Conservation (phyloP, 1,140 invertebrate genomes). For the Geopemphigus sp. region DNA sequence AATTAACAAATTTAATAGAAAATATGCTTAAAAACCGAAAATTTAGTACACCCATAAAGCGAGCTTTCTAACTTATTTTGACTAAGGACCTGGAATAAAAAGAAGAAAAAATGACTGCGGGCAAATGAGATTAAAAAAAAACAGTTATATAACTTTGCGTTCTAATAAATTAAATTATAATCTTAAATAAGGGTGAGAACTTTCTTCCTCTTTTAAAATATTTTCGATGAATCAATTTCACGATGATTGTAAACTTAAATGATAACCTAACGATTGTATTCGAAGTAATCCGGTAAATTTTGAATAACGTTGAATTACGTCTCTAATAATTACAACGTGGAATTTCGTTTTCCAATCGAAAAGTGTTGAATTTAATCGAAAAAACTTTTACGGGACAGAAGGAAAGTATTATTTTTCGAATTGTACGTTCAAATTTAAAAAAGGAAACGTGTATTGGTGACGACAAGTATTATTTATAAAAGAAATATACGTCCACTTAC, state of each 20-base stretch:
- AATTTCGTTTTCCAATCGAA: slow-evolving; percentile 7
- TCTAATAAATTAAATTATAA: neutral
- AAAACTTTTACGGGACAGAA: neutral
- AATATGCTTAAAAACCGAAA: too few species aligned
- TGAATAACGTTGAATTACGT: slow-evolving; percentile 25
- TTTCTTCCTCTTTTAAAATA: neutral
- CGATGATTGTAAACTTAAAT: slow-evolving; percentile 13
- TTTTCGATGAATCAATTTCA: slow-evolving; percentile 1
- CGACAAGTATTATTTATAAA: neutral
- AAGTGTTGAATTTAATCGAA: slow-evolving; percentile 23
- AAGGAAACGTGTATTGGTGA: neutral
- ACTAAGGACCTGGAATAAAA: too few species aligned
- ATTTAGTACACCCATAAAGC: too few species aligned
- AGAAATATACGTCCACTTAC: neutral
- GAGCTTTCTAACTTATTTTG: too few species aligned
- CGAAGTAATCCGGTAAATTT: slow-evolving; percentile 10
- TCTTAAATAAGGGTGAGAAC: neutral
- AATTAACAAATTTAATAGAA: too few species aligned
- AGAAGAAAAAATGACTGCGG: too few species aligned
- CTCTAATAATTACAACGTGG: slow-evolving; percentile 1
- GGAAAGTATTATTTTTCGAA: slow-evolving; percentile 28
- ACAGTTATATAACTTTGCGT: neutral
- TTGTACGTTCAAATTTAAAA: slow-evolving; percentile 19
- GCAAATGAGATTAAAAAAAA: neutral
- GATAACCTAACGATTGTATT: slow-evolving; percentile 7